These are phyloP conservation scores for Clarias magur DNA, from an alignment of 2,113 vertebrate genomes.

Conservation along the genomic window DNA sequence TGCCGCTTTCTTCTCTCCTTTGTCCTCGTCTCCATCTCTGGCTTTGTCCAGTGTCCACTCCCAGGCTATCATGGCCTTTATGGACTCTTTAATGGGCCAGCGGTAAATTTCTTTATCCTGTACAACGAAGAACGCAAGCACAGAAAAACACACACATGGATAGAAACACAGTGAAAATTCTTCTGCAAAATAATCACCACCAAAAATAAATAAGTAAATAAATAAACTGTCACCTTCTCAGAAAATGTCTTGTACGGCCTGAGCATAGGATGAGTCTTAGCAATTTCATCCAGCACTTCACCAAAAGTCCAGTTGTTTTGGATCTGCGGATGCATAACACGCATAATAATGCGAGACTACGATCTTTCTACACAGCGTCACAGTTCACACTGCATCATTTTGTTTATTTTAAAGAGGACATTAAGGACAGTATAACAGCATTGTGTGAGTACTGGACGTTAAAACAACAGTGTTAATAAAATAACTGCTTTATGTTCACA, in stretches of 20 bases:
- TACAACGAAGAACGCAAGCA: neutral
- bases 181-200: neutral
- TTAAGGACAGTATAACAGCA: neutral
- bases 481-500: neutral
- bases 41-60: constrained; percentile 92
- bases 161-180: neutral
- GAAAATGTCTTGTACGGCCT: constrained; percentile 94
- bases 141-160: neutral
- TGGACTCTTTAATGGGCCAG: constrained; percentile 93
- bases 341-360: neutral
- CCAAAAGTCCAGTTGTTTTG: constrained; percentile 93
- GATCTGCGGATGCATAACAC: constrained; percentile 71
- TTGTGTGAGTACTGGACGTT: neutral
- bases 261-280: constrained; percentile 90
- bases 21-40: constrained; percentile 85
- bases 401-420: neutral
- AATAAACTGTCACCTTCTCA: constrained; percentile 78
- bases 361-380: neutral
- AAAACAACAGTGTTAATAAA: neutral
- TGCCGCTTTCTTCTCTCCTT: constrained; percentile 85
- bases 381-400: neutral
- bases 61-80: constrained; percentile 94
- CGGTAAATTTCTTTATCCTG: constrained; percentile 96
- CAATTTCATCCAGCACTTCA: constrained; percentile 84
- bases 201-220: neutral